These are phyloP conservation scores for Apodemus agrarius DNA, from an alignment of 2,797 vertebrate species.

Conservation along the genomic window DNA sequence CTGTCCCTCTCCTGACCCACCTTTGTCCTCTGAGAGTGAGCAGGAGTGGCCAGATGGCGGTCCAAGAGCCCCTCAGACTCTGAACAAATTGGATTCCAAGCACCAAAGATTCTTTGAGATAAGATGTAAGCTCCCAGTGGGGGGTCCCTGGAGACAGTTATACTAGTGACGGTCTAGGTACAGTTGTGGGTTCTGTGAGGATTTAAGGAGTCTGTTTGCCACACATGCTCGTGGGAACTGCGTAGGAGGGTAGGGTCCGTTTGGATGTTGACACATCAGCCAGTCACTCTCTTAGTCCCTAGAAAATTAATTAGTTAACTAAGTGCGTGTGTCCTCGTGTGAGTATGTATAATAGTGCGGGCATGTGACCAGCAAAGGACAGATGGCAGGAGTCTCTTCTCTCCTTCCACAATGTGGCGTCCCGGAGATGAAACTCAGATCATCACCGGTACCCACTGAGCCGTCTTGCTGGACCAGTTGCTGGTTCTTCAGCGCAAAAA, in stretches of 20 bases:
- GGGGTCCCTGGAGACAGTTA: neutral
- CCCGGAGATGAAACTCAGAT: neutral
- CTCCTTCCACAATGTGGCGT: neutral
- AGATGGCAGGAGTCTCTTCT: neutral
- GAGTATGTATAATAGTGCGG: too few relatives aligned
- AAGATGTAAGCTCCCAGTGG: neutral
- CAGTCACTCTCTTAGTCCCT: neutral
- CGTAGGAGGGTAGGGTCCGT: neutral
- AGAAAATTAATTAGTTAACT: neutral
- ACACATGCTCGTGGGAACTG: fast-evolving
- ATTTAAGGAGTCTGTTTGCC: neutral
- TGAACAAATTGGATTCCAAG: neutral
- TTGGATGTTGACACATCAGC: neutral
- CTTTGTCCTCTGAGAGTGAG: neutral
- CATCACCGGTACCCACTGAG: too few relatives aligned
- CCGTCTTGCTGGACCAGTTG: neutral
- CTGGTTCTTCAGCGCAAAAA: neutral
- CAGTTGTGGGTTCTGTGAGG: neutral
- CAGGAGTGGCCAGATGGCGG: neutral
- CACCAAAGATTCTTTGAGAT: neutral
- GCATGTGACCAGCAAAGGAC: neutral
- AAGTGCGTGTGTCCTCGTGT: too few relatives aligned
- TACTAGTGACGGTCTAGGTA: neutral
- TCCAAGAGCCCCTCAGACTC: neutral
- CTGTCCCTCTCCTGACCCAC: neutral